A percentile compares a stretch with the other conserved stretches of the same genome.
Conservation (phyloP, 2,888 invertebrate genomes). For the Agrotis ipsilon region DNA sequence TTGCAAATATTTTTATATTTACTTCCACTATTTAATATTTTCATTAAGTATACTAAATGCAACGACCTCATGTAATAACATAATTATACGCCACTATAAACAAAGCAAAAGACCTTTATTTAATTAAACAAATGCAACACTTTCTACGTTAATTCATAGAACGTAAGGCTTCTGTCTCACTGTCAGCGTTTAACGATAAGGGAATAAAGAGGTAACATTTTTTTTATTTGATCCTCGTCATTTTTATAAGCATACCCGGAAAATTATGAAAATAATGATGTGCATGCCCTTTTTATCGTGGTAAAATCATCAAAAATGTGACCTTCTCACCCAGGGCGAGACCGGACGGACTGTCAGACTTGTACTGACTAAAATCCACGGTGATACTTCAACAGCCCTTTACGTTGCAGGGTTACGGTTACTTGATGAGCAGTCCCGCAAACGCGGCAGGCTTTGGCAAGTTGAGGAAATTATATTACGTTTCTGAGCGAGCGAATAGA, state of each 20-base stretch:
- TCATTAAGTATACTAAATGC: slow-evolving; percentile 27
- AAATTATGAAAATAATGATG: too few relatives aligned
- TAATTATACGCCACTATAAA: slow-evolving; percentile 22
- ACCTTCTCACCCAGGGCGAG: too few relatives aligned
- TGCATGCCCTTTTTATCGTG: too few relatives aligned
- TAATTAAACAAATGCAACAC: slow-evolving; percentile 49
- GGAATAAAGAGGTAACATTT: not conserved
- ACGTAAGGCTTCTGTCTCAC: not conserved
- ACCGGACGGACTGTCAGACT: too few relatives aligned
- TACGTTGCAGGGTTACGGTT: too few relatives aligned
- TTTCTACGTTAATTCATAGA: slow-evolving; percentile 39
- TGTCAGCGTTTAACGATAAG: not conserved
- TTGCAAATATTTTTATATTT: not conserved
- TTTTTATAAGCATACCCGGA: not conserved
- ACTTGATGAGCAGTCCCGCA: too few relatives aligned
- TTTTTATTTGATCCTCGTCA: not conserved
- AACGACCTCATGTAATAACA: slow-evolving; percentile 28
- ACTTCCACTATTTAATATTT: slow-evolving; percentile 3
- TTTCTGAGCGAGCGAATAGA: too few relatives aligned
- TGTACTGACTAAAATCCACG: too few relatives aligned
- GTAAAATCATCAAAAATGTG: too few relatives aligned
- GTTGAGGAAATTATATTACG: too few relatives aligned
- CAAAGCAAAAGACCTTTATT: slow-evolving; percentile 31
- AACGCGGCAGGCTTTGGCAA: too few relatives aligned
- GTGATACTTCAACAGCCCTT: too few relatives aligned